These are phyloP conservation scores for Sisor rabdophorus DNA, from an alignment of 2,113 vertebrate genomes.

Conservation along the genomic window DNA sequence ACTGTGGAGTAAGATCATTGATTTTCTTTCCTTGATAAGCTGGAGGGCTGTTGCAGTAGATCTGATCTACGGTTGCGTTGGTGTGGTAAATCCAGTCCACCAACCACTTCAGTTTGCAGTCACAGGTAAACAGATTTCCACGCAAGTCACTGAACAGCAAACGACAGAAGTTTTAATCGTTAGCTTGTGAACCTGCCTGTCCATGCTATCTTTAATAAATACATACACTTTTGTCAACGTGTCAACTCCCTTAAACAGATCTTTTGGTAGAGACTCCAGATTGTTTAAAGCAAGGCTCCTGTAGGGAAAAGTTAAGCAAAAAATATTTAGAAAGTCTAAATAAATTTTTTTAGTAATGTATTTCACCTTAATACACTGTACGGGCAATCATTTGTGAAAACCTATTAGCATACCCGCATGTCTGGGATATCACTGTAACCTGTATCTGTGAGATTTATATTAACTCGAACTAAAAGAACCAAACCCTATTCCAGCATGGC, in stretches of 20 bases:
- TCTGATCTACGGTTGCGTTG: slow-evolving; percentile 92
- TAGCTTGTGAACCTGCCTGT: not conserved
- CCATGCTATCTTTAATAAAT: not conserved
- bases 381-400: too few relatives aligned
- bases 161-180: not conserved
- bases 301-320: slow-evolving; percentile 42
- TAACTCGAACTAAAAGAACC: too few relatives aligned
- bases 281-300: slow-evolving; percentile 99
- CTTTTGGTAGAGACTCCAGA: slow-evolving; percentile 90
- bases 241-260: slow-evolving; percentile 97
- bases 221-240: slow-evolving; percentile 98
- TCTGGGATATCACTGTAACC: too few relatives aligned
- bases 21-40: slow-evolving; percentile 85
- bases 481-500: too few relatives aligned
- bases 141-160: slow-evolving; percentile 79
- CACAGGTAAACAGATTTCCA: slow-evolving; percentile 91
- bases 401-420: too few relatives aligned
- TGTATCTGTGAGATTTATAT: too few relatives aligned
- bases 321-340: not conserved
- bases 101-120: slow-evolving; percentile 97
- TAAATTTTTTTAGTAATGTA: too few relatives aligned
- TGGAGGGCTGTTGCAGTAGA: slow-evolving; percentile 85
- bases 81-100: slow-evolving; percentile 94
- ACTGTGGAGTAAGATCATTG: slow-evolving; percentile 83
- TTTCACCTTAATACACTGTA: too few relatives aligned